Evolutionary conservation across 2,113 vertebrate species (phyloP), one percentile per base, ranked within the genome.

Genomic region (Misgurnus mizolepis): DNA sequence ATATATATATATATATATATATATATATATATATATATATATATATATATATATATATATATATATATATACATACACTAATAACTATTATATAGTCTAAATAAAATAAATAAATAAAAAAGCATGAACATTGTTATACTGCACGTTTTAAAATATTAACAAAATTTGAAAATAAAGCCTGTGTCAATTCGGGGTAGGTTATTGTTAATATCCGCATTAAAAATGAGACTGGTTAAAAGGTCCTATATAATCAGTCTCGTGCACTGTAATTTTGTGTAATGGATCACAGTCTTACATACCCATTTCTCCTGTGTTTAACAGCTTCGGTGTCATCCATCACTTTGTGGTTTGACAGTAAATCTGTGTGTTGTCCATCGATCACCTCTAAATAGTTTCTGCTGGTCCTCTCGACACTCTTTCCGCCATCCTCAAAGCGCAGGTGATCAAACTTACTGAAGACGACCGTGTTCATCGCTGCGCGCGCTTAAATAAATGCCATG

Each of bases 391-490:
- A 99, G 79, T 96, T 95, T 87, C 95, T 94, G 89, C 95, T 92
- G 91, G 92, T 92, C 88, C 92, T 91, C 76, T 96, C 94, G 65
- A 94, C 89, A 67, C 95, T 92, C 74, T 93, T 93, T 79, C 94
- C 92, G 78, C 93, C 90, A 74, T 97, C 96, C 82, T 98, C 96
- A 82, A 98, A 97, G 65, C 96, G 93, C 87, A 97, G 95, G 71
- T 95, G 94, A 88, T 95, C 94, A 78, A 98, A 92, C 87, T 98
- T 95, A 90, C 95, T 96, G 90, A 98, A 98, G 90, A 98, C 95
- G 40, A 98, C 94, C 85, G 95, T 93, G 92, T 97, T 98, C 97
- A 98, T 98, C 92, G 88, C 90, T 73, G 85, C 10, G 9, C 5
- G 47, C 69, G 49, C 18, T 50, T 71, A 34, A 61, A 49, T 27